Conservation (phyloP, 1,140 invertebrate species). For the Pseudomyrmex flavicornis region DNA sequence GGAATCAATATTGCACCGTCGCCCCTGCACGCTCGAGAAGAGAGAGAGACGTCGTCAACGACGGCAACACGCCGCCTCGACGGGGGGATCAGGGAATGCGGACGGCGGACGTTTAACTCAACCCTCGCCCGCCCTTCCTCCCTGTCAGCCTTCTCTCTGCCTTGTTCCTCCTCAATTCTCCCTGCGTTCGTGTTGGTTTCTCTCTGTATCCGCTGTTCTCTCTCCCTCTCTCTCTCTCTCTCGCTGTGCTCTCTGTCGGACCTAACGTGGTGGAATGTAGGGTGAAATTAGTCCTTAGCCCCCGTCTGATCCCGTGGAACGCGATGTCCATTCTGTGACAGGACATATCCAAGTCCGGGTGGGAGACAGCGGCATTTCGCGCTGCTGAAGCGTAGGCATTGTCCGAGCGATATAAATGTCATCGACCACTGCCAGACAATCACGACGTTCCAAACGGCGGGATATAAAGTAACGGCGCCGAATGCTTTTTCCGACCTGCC, state of each 20-base stretch:
- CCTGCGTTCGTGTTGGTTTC: no score
- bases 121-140: conserved; percentile 31
- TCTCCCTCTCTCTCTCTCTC: not conserved
- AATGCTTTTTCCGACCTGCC: conserved; percentile 25
- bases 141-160: no score
- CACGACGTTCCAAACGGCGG: conserved; percentile 33
- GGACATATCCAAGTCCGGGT: conserved; percentile 45
- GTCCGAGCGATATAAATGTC: conserved; percentile 67
- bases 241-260: conserved; percentile 41
- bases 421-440: conserved; percentile 15
- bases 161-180: no score
- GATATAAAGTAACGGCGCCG: conserved; percentile 32
- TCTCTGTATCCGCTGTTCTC: not conserved
- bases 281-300: conserved; percentile 74
- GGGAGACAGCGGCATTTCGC: conserved; percentile 57
- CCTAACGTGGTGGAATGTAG: conserved; percentile 70
- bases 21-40: conserved; percentile 29
- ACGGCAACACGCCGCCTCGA: conserved; percentile 61
- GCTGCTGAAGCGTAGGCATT: conserved; percentile 58
- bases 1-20: conserved; percentile 75
- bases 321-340: conserved; percentile 65
- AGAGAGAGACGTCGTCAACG: conserved; percentile 58
- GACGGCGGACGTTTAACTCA: conserved; percentile 68
- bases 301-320: conserved; percentile 67
- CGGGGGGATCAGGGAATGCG: conserved; percentile 70